Evolutionary conservation across 2,797 vertebrate species (phyloP), one percentile per base, ranked within the genome.

Genomic region (Pelobates cultripes): DNA sequence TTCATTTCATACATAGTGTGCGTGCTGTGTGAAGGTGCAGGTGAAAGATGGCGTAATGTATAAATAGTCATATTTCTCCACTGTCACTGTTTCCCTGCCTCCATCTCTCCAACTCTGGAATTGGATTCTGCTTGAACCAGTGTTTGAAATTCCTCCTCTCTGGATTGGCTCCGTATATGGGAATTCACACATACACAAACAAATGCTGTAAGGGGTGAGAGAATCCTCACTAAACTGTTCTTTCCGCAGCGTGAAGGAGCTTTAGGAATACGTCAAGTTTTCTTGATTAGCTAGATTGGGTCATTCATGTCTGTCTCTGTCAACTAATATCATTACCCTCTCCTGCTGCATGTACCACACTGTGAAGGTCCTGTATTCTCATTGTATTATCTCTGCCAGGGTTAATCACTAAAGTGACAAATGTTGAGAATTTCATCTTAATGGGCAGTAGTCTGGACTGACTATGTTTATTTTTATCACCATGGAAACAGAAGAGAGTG

Each of bases 111-210:
- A 28, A 17, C 63, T 43, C 14, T 8, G 70, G 71, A 45, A 12
- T 43, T 43, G 61, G 60, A 7, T 64, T 75, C 61, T 41, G 43
- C 47, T 47, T 2, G 74, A 57, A 51, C 43, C 61, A 51, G n/a
- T 64, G 74, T 2, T 78, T 43, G 55, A 71, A 42, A 63, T 61
- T 71, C 17, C 5, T 78, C 43, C 9, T 60, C 7, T 55, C 44
- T 41, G 43, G 47, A 6, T 55, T 4, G 10, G 42, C 70, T 44
- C 78, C 71, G 40, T 80, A 80, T 60, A 74, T 68, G 63, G 71
- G n/a, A 66, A 74, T 80, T 63, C 40, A 12, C 68, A 44, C 17
- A 7, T 10, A 64, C 61, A 40, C 61, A 64, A 64, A 64, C 61
- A 64, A 40, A 64, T 64, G 61, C 61, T 64, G 61, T 40, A 14